Evolutionary conservation across 2,113 vertebrate genomes (phyloP).

Genomic region (Aptenodytes forsteri): DNA sequence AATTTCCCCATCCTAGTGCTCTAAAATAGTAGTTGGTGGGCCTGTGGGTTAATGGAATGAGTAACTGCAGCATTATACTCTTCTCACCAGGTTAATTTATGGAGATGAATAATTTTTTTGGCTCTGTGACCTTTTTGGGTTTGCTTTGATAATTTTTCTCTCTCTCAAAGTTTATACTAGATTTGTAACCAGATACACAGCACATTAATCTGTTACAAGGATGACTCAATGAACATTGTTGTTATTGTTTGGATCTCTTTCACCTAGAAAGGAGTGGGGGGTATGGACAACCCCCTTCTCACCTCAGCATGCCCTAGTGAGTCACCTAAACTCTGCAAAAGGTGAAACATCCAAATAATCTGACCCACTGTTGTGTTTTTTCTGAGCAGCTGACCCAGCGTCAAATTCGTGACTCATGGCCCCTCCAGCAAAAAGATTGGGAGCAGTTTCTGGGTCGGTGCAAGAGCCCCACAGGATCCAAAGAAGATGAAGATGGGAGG

Average conservation of each 20-base stretch:
- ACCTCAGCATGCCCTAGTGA: neutral
- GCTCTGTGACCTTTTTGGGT: neutral
- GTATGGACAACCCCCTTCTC: neutral
- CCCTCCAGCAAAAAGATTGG: neutral
- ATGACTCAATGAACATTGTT: neutral
- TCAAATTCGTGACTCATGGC: neutral
- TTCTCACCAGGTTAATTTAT: neutral
- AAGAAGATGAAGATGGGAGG: neutral
- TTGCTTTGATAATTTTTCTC: neutral
- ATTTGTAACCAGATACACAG: neutral
- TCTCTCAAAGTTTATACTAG: neutral
- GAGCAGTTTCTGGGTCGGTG: neutral
- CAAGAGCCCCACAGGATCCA: neutral
- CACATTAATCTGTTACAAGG: neutral
- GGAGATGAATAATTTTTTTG: neutral
- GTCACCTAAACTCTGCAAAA: neutral
- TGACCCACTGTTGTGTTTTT: neutral
- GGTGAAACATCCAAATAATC: neutral
- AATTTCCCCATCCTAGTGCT: neutral
- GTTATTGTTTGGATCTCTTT: neutral
- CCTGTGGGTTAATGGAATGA: neutral
- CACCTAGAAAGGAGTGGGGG: neutral
- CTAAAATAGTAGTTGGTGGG: neutral
- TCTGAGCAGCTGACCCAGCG: neutral
- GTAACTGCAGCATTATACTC: neutral